phyloP scores from a whole-genome alignment of 2,888 invertebrate genomes.

The Cepaea hortensis region DNA sequence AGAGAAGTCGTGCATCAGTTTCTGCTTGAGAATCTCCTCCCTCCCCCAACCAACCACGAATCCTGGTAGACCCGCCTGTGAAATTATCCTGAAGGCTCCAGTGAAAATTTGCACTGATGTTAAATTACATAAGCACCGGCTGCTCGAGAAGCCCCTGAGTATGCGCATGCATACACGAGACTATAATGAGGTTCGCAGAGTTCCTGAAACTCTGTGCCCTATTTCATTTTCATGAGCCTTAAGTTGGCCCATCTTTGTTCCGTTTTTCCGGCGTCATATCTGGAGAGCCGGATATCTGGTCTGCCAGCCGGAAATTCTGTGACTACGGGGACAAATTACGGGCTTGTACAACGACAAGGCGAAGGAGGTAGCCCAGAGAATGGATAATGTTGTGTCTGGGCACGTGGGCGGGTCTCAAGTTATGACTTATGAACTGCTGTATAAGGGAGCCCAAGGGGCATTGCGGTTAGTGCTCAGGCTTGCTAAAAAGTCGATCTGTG shows the following conservation, averaged over 20 bases:
- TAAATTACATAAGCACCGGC: not conserved
- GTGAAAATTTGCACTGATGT: not conserved
- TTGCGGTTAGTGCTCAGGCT: too few species aligned
- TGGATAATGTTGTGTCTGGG: not conserved
- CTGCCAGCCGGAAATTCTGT: conserved; percentile 20
- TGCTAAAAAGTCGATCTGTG: too few species aligned
- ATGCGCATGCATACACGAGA: conserved; percentile 12
- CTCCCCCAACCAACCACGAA: too few species aligned
- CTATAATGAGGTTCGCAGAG: conserved; percentile 14
- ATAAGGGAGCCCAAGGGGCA: too few species aligned
- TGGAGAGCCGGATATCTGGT: conserved; percentile 28
- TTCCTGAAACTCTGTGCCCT: not conserved
- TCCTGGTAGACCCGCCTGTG: not conserved
- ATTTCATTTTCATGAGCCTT: not conserved
- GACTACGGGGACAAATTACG: conserved; percentile 39
- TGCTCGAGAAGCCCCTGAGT: not conserved
- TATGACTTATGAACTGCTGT: too few species aligned
- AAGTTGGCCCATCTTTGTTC: conserved; percentile 17
- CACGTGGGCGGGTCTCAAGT: not conserved
- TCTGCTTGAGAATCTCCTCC: too few species aligned
- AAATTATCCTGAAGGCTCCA: not conserved
- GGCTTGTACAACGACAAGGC: conserved; percentile 10
- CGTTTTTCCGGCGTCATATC: conserved; percentile 35
- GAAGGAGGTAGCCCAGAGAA: conserved; percentile 1
- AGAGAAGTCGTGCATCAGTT: too few species aligned